Conservation (phyloP, 2,113 vertebrate species). For the Pristiophorus japonicus region DNA sequence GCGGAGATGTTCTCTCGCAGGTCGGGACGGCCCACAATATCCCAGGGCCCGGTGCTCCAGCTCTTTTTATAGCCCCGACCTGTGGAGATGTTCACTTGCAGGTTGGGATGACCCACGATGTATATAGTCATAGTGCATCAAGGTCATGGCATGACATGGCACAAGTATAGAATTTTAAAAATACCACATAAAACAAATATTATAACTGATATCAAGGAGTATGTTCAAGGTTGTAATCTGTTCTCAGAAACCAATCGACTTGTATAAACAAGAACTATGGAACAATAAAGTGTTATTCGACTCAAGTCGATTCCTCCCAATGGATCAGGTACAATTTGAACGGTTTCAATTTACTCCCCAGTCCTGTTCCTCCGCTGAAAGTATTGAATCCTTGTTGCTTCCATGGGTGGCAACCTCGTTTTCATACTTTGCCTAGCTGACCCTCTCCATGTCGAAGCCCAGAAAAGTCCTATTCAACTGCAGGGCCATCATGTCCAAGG, state of each 20-base stretch:
- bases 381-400: not conserved
- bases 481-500: not conserved
- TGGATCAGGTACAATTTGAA: not conserved
- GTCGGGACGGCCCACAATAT: too few relatives aligned
- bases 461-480: not conserved
- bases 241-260: not conserved
- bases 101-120: too few relatives aligned
- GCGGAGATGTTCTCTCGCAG: too few relatives aligned
- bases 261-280: not conserved
- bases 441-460: not conserved
- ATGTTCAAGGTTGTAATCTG: not conserved
- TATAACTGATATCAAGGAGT: not conserved
- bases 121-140: not conserved
- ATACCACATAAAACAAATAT: constrained; percentile 16
- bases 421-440: not conserved
- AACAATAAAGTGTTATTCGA: not conserved
- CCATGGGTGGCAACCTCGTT: not conserved
- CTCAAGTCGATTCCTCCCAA: not conserved
- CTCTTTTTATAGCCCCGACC: too few relatives aligned
- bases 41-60: too few relatives aligned
- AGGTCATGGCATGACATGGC: not conserved
- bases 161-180: not conserved
- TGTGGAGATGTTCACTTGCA: too few relatives aligned
- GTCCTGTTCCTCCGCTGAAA: not conserved
- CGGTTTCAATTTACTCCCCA: not conserved